A percentile compares a stretch with the other conserved stretches of the same genome.
Evolutionary conservation across 2,888 invertebrate genomes (phyloP).

Genomic region (Catotricha subobsoleta): DNA sequence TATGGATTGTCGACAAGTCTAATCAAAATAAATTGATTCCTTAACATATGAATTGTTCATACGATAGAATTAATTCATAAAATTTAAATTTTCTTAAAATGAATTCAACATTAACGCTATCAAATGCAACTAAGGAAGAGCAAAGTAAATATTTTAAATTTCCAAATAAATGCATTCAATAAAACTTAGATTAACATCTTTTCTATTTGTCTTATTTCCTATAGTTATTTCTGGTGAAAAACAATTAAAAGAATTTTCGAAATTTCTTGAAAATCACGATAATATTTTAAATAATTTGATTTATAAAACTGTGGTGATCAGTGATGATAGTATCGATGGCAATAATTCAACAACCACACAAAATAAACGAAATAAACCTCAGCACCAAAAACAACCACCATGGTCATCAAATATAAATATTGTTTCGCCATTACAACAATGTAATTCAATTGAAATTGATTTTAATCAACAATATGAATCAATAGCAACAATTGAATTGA

Average conservation of each 20-base stretch:
- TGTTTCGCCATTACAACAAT: not conserved
- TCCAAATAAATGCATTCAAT: too few species aligned
- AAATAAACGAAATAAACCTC: not conserved
- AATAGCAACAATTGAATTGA: conserved; percentile 45
- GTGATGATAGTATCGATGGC: not conserved
- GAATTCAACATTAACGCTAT: too few species aligned
- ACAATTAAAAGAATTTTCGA: conserved; percentile 21
- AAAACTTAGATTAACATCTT: too few species aligned
- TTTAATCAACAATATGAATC: conserved; percentile 33
- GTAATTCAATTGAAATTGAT: not conserved
- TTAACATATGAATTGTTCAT: too few species aligned
- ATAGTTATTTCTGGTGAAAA: conserved; percentile 22
- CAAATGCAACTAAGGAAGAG: too few species aligned
- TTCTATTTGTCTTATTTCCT: too few species aligned
- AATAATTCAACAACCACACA: not conserved
- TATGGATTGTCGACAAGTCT: too few species aligned
- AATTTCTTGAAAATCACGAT: conserved; percentile 20
- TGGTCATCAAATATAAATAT: not conserved
- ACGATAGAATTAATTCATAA: too few species aligned
- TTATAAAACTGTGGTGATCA: not conserved
- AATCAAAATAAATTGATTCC: too few species aligned
- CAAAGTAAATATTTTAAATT: too few species aligned
- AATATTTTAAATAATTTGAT: not conserved
- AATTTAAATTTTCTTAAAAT: too few species aligned
- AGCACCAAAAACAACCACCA: not conserved